Percentiles rank a stretch among this genome's conserved stretches.
Conservation (phyloP, 1,140 invertebrate genomes). For the Megalopta genalis region DNA sequence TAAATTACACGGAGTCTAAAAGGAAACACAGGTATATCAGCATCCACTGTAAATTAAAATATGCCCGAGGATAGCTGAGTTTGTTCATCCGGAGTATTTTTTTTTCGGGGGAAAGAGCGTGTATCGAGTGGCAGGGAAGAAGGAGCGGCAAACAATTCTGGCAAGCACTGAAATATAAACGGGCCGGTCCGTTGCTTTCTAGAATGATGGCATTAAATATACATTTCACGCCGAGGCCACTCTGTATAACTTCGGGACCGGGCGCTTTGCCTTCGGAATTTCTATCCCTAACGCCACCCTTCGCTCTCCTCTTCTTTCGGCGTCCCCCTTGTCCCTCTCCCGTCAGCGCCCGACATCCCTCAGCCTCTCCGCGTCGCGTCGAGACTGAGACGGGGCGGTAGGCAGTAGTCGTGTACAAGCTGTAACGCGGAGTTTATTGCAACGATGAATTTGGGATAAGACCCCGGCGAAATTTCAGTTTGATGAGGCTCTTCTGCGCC, state of each 20-base stretch:
- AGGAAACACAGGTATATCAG: no score
- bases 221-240: conserved; percentile 50
- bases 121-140: conserved; percentile 28
- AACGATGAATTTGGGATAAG: conserved; percentile 71
- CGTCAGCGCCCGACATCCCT: not conserved
- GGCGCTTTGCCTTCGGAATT: conserved; percentile 46
- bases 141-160: conserved; percentile 65
- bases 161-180: conserved; percentile 67
- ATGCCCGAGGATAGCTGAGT: no score
- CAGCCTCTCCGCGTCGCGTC: not conserved
- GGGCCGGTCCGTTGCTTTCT: conserved; percentile 53
- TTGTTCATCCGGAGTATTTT: no score
- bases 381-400: not conserved
- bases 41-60: no score
- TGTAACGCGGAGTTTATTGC: conserved; percentile 68
- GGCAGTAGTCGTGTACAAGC: conserved; percentile 49
- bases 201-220: conserved; percentile 72
- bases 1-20: no score
- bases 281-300: conserved; percentile 44
- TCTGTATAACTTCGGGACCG: conserved; percentile 43
- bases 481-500: conserved; percentile 55
- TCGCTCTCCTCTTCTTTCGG: not conserved
- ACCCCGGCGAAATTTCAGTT: conserved; percentile 67
- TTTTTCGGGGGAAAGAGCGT: not conserved
- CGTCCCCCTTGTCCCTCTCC: conserved; percentile 21